A percentile compares a stretch with the other conserved stretches of the same genome.
phyloP scores from a whole-genome alignment of 2,888 invertebrate species.

The Dastarcus helophoroides region DNA sequence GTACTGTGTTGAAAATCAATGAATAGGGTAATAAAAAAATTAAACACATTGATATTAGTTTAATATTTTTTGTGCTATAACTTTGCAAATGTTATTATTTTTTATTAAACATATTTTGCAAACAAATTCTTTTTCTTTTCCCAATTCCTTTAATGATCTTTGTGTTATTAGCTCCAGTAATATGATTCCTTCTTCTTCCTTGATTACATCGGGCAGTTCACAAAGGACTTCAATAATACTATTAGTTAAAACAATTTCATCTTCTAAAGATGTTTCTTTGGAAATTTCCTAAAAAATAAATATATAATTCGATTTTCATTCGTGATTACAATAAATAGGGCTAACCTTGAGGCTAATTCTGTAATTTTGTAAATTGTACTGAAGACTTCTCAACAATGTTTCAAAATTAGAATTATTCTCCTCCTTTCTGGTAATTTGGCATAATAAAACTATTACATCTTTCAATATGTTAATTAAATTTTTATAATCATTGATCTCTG shows the following conservation, averaged over 20 bases:
- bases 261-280: constrained; percentile 13
- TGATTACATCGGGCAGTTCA: constrained; percentile 23
- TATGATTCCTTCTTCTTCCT: constrained; percentile 25
- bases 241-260: constrained; percentile 21
- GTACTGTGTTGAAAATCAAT: constrained; percentile 26
- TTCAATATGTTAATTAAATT: constrained; percentile 18
- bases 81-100: constrained; percentile 24
- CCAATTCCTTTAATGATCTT: constrained; percentile 22
- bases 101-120: constrained; percentile 23
- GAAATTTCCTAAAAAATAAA: constrained; percentile 9
- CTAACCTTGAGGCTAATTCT: constrained; percentile 25
- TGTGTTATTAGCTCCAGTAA: constrained; percentile 26
- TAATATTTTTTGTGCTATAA: constrained; percentile 22
- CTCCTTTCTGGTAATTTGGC: constrained; percentile 25
- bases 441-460: constrained; percentile 26
- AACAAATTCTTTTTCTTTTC: constrained; percentile 26
- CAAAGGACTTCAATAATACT: constrained; percentile 25
- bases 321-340: background rate
- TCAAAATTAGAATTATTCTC: constrained; percentile 13
- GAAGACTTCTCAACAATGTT: constrained; percentile 19
- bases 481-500: constrained; percentile 16
- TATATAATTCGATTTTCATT: background rate
- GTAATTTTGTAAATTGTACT: constrained; percentile 26
- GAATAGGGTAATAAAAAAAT: constrained; percentile 6
- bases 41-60: constrained; percentile 4